These are phyloP conservation scores for Enteromius afrohamiltoni DNA, from an alignment of 2,797 vertebrate species.

Conservation along the genomic window DNA sequence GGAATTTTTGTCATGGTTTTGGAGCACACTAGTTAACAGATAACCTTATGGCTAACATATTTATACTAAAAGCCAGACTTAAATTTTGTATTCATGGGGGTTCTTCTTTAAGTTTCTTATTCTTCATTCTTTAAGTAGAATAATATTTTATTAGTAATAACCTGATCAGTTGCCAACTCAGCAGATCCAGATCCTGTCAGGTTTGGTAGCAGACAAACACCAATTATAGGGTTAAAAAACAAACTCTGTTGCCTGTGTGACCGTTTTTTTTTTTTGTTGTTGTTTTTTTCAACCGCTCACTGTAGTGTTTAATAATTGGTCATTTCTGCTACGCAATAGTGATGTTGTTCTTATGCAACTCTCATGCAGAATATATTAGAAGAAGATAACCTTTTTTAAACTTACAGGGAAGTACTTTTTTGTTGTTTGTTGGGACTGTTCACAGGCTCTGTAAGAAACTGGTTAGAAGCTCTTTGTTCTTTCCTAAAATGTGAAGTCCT, in stretches of 20 bases:
- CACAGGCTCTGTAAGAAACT: background rate
- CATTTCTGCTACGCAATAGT: background rate
- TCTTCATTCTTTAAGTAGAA: background rate
- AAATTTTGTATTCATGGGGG: background rate
- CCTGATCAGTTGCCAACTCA: background rate
- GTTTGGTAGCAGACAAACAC: background rate
- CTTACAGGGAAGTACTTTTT: background rate
- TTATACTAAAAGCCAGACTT: too few species aligned
- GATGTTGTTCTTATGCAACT: background rate
- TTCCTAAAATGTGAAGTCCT: background rate
- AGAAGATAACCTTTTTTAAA: background rate
- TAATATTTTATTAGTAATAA: background rate
- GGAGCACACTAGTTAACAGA: too few species aligned
- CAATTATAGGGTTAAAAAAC: background rate
- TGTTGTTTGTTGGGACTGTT: background rate
- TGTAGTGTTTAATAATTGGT: background rate
- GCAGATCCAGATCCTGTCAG: background rate
- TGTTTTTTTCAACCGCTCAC: background rate
- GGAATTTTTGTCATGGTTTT: too few species aligned
- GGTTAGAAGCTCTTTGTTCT: background rate
- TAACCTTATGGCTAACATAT: background rate
- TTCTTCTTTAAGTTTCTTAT: too few species aligned
- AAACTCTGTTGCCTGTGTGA: background rate
- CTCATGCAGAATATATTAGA: background rate
- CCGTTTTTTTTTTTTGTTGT: too few species aligned